Evolutionary conservation across 2,113 vertebrate species (phyloP).

Genomic region (Stercorarius parasiticus): DNA sequence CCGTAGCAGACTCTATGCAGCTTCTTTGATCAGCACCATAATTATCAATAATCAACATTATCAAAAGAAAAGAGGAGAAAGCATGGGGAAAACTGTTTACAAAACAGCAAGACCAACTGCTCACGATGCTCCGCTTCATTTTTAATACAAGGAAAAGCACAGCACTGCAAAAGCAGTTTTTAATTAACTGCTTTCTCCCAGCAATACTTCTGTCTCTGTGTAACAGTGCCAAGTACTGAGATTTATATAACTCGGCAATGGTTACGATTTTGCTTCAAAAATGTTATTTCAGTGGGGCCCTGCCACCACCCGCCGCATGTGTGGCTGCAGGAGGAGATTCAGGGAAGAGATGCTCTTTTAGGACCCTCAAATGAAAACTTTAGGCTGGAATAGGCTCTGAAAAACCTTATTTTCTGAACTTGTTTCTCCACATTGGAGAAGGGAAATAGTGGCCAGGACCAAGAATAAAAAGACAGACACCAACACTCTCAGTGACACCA

Average conservation of each 20-base stretch:
- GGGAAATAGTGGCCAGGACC: neutral
- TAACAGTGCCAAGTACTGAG: neutral
- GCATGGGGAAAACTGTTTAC: neutral
- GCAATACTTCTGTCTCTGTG: neutral
- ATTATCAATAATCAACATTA: neutral
- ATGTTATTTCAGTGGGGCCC: neutral
- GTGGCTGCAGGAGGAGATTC: neutral
- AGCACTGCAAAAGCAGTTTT: slow-evolving; percentile 11
- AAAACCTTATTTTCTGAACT: neutral
- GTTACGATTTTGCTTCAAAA: neutral
- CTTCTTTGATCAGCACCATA: neutral
- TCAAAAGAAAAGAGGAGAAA: neutral
- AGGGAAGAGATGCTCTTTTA: neutral
- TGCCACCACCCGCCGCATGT: accelerated
- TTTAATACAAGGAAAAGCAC: slow-evolving; percentile 20
- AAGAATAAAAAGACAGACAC: neutral
- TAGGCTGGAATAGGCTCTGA: neutral
- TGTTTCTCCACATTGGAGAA: neutral
- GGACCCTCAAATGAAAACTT: neutral
- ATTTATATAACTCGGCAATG: neutral
- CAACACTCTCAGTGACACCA: neutral
- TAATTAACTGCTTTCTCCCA: slow-evolving; percentile 27
- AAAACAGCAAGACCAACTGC: neutral
- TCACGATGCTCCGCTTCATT: neutral
- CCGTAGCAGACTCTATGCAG: neutral